Evolutionary conservation across 1,140 invertebrate species (phyloP).

Genomic region (Sycobia sp.): DNA sequence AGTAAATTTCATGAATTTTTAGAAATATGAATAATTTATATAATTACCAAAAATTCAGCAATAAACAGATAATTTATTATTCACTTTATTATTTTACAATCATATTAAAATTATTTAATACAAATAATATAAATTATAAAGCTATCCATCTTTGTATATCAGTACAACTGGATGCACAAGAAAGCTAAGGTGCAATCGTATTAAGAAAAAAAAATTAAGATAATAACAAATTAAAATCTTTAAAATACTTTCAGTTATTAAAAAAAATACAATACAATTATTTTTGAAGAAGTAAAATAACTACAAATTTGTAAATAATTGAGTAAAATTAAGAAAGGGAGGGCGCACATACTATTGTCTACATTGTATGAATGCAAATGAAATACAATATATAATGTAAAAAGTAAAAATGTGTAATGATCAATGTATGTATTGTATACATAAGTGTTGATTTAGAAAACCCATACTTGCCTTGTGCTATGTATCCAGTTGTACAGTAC

Average conservation of each 20-base stretch:
- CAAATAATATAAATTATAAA: slow-evolving; percentile 4
- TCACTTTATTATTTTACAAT: no score
- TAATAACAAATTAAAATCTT: neutral
- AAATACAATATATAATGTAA: slow-evolving; percentile 34
- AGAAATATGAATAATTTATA: no score
- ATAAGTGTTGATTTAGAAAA: slow-evolving; percentile 26
- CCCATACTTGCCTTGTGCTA: slow-evolving; percentile 60
- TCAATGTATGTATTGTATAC: slow-evolving; percentile 22
- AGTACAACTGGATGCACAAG: slow-evolving; percentile 56
- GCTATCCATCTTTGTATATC: slow-evolving; percentile 32
- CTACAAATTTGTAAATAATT: neutral
- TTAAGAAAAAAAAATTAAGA: slow-evolving; percentile 20
- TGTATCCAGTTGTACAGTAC: slow-evolving; percentile 57
- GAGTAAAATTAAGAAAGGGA: neutral
- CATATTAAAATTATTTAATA: no score
- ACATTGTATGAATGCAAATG: slow-evolving; percentile 33
- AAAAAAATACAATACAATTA: neutral
- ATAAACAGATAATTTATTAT: no score
- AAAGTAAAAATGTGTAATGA: slow-evolving; percentile 33
- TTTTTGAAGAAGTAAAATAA: neutral
- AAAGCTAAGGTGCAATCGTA: slow-evolving; percentile 37
- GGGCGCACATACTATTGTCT: slow-evolving; percentile 35
- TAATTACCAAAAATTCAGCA: no score
- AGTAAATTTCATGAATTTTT: neutral
- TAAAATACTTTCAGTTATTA: neutral